Conservation (phyloP, 1,140 invertebrate species). For the silkworm (Bombyx mori) region DNA sequence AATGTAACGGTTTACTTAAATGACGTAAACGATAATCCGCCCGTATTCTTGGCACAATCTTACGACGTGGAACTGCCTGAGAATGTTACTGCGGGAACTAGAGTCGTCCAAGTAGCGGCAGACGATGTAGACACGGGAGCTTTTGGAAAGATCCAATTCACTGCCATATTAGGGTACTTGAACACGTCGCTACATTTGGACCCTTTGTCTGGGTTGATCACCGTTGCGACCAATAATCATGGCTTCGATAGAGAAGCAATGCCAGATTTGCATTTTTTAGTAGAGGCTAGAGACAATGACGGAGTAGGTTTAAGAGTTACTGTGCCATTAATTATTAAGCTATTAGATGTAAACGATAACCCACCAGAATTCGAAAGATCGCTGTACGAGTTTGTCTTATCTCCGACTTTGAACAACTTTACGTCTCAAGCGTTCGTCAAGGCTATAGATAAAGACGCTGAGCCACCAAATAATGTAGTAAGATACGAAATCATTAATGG, state of each 20-base stretch:
- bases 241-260: constrained; percentile 88
- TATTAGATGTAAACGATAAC: constrained; percentile 91
- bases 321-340: constrained; percentile 80
- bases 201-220: constrained; percentile 83
- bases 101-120: constrained; percentile 81
- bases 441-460: constrained; percentile 86
- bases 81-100: constrained; percentile 83
- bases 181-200: constrained; percentile 85
- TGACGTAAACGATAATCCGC: constrained; percentile 93
- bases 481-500: constrained; percentile 87
- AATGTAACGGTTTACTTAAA: constrained; percentile 85
- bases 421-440: constrained; percentile 80
- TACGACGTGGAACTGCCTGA: constrained; percentile 85
- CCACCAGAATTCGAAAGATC: constrained; percentile 85
- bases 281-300: constrained; percentile 89
- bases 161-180: constrained; percentile 80
- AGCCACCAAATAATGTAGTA: constrained; percentile 88
- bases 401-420: constrained; percentile 80
- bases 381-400: constrained; percentile 86
- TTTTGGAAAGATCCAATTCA: constrained; percentile 82
- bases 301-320: constrained; percentile 82
- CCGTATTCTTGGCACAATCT: constrained; percentile 80
- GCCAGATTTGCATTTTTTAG: constrained; percentile 81
- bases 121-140: constrained; percentile 82
- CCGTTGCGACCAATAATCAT: constrained; percentile 80